Percentiles rank a stretch among this genome's conserved stretches.
These are phyloP conservation scores for Etia nguti DNA, from an alignment of 2,113 vertebrate species.

Conservation along the genomic window DNA sequence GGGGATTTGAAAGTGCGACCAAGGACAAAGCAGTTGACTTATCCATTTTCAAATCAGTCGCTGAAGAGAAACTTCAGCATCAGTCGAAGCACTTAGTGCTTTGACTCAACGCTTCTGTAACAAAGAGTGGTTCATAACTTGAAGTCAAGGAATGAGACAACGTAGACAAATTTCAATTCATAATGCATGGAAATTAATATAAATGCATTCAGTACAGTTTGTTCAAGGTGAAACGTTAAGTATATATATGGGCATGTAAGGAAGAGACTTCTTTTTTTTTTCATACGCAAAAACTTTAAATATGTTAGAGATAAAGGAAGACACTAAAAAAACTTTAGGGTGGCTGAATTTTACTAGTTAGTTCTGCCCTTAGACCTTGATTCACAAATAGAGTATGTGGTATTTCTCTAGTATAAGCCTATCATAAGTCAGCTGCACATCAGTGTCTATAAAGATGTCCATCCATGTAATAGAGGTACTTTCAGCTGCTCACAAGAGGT, in stretches of 20 bases:
- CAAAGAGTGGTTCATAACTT: background rate
- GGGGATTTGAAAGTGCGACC: background rate
- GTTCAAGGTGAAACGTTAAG: slow-evolving; percentile 21
- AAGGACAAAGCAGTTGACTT: slow-evolving; percentile 16
- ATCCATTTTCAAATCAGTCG: background rate
- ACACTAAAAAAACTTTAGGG: background rate
- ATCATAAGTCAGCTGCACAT: background rate
- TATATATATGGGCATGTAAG: background rate
- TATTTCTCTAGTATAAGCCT: background rate
- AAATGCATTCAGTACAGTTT: background rate
- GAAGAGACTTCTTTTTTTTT: background rate
- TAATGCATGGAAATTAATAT: background rate
- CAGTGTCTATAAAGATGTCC: background rate
- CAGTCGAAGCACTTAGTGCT: background rate
- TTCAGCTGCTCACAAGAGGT: background rate
- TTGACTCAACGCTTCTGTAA: background rate
- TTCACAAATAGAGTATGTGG: background rate
- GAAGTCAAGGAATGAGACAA: background rate
- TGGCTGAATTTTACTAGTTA: background rate
- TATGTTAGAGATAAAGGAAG: background rate
- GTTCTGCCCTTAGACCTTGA: background rate
- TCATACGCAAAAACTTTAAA: background rate
- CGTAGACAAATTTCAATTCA: background rate
- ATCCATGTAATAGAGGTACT: background rate
- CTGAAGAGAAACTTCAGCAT: slow-evolving; percentile 21